A percentile compares a stretch with the other conserved stretches of the same genome.
phyloP scores from a whole-genome alignment of 2,888 invertebrate genomes.

The Xanthostigma xanthostigma region DNA sequence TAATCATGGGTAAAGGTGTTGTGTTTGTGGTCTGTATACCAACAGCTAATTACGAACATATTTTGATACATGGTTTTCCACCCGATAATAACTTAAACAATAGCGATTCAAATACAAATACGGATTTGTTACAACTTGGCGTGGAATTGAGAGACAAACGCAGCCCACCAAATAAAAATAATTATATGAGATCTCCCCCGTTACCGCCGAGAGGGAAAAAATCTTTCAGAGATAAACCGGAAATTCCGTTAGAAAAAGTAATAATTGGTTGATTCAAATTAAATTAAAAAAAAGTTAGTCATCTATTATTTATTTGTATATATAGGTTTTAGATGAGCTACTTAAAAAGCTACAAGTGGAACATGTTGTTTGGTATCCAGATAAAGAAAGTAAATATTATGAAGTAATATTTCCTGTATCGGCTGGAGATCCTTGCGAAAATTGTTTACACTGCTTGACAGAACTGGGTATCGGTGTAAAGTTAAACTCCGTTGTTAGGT shows the following conservation, averaged over 20 bases:
- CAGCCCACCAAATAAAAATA: conserved; percentile 9
- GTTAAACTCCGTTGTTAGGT: conserved; percentile 58
- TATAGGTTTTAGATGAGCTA: conserved; percentile 50
- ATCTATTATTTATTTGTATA: background rate
- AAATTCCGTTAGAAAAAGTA: conserved; percentile 54
- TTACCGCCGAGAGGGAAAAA: conserved; percentile 20
- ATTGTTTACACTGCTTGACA: conserved; percentile 56
- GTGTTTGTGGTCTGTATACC: conserved; percentile 55
- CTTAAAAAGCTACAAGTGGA: conserved; percentile 49
- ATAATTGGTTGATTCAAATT: conserved; percentile 17
- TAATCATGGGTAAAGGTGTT: conserved; percentile 30
- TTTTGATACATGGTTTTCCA: conserved; percentile 32
- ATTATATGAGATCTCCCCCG: conserved; percentile 1
- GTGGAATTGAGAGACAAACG: conserved; percentile 32
- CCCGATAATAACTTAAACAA: background rate
- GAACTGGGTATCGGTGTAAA: conserved; percentile 54
- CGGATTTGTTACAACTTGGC: conserved; percentile 26
- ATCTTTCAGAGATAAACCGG: conserved; percentile 33
- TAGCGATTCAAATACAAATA: background rate
- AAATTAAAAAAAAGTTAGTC: background rate
- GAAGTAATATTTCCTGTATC: conserved; percentile 55
- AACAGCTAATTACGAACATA: conserved; percentile 49
- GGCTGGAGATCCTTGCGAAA: conserved; percentile 56
- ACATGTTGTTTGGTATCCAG: conserved; percentile 53
- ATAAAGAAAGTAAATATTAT: conserved; percentile 49